Base-by-base conservation (phyloP, 2,888 invertebrate genomes). In the Galerucella nymphaeae region DNA sequence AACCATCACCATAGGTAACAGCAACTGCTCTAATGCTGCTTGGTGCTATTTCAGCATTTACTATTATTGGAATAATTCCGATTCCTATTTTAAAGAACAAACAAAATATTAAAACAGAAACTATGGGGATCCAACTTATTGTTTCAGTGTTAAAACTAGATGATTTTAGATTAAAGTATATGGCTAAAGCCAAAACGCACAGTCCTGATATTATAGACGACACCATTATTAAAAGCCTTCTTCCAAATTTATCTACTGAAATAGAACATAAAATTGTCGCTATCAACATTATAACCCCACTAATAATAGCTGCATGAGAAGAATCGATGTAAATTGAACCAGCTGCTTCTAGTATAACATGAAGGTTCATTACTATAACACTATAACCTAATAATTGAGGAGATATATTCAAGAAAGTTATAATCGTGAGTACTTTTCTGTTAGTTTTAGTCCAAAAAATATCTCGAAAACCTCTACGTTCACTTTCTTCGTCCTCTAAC, bases 331-430 rank as follows among this genome's bases (percentile, higher is more conserved):
- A 73, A 23, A 64, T 81, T 5, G 83, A 82, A 9, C 82, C 83
- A 0, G 84, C 85, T 68, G 83, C 82, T 13, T 78, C 78, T n/a
- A 86, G 71, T 61, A 86, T 86, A 10, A 80, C 76, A 71, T 85
- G 85, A 30, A 86, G 75, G 66, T 85, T 86, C 85, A 86, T 85
- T 20, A 85, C 59, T 63, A 86, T 84, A 5, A 85, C 85, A 59
- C 83, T 84, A 50, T 85, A 84, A 65, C 85, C 83, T 48, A 84
- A 83, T 72, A 85, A 84, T 73, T 85, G 85, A 76, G 85, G 85
- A 0, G 82, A 81, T 1, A 80, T 83, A 73, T 85, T 85, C 38
- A 86, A 72, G 9, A 84, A 81, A 0, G 82, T 78, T 81, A 85
- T 83, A 1, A 86, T 84, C 3, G 82, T 76, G 11, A 85, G 53